phyloP scores from a whole-genome alignment of 2,797 vertebrate species.

The Glossophaga mutica region DNA sequence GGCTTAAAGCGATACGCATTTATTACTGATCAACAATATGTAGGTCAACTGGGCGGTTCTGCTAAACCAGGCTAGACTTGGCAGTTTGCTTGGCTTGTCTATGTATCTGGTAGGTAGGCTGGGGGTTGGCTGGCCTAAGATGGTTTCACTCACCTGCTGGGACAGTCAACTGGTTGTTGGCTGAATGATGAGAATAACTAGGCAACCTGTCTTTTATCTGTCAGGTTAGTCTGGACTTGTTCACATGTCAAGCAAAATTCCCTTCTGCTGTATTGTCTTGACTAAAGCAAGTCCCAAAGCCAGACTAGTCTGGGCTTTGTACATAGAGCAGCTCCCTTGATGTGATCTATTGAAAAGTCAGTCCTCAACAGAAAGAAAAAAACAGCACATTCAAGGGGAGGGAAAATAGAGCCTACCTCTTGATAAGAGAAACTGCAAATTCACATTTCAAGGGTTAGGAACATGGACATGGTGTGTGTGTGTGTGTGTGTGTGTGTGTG shows the following conservation, averaged over 20 bases:
- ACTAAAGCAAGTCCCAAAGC: not conserved
- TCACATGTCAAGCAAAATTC: not conserved
- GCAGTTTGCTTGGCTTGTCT: not conserved
- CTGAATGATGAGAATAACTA: not conserved
- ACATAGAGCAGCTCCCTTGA: not conserved
- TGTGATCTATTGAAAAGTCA: not conserved
- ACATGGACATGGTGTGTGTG: not conserved
- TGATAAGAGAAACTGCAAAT: conserved; percentile 12
- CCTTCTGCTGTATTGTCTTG: not conserved
- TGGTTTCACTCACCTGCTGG: not conserved
- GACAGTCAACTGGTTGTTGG: not conserved
- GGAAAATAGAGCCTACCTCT: not conserved
- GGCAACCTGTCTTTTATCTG: not conserved
- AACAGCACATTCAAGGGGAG: not conserved
- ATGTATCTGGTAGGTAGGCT: not conserved
- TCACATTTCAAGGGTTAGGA: not conserved
- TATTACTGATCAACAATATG: not conserved
- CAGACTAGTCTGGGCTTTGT: not conserved
- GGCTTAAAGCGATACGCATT: not conserved
- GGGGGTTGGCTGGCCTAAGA: not conserved
- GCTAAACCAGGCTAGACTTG: not conserved
- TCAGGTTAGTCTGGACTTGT: not conserved
- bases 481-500: too few species aligned
- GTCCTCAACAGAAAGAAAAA: not conserved
- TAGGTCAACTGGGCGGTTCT: not conserved